Evolutionary conservation across 2,888 invertebrate species (phyloP).

Genomic region (Xestia rhomboidea): DNA sequence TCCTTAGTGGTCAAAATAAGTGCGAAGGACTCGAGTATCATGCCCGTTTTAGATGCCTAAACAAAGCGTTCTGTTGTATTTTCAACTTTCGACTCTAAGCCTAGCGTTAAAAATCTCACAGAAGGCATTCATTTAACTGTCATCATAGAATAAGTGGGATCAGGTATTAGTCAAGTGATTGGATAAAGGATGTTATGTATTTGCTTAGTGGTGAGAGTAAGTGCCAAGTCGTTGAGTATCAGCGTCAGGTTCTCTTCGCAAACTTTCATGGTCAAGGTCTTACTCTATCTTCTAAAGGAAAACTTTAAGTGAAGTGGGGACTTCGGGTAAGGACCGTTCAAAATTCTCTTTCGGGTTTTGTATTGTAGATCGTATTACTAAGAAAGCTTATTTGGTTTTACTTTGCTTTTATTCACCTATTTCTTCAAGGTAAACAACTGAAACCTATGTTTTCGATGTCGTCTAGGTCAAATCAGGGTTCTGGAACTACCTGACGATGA

Average conservation of each 20-base stretch:
- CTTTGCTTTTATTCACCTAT: neutral
- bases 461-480: neutral
- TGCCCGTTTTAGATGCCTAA: neutral
- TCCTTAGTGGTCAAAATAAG: neutral
- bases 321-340: neutral
- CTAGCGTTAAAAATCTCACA: neutral
- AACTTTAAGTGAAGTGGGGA: conserved; percentile 7
- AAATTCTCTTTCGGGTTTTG: neutral
- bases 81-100: neutral
- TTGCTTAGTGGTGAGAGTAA: neutral
- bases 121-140: neutral
- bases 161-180: neutral
- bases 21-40: conserved; percentile 7
- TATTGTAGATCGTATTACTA: neutral
- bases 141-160: neutral
- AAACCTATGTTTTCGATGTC: neutral
- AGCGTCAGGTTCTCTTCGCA: neutral
- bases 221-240: neutral
- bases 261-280: conserved; percentile 10
- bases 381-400: neutral
- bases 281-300: conserved; percentile 3
- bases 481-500: neutral
- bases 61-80: neutral
- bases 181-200: neutral
- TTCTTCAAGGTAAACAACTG: neutral